Conservation (phyloP, 1,140 invertebrate species). For the Campoletis sonorensis region DNA sequence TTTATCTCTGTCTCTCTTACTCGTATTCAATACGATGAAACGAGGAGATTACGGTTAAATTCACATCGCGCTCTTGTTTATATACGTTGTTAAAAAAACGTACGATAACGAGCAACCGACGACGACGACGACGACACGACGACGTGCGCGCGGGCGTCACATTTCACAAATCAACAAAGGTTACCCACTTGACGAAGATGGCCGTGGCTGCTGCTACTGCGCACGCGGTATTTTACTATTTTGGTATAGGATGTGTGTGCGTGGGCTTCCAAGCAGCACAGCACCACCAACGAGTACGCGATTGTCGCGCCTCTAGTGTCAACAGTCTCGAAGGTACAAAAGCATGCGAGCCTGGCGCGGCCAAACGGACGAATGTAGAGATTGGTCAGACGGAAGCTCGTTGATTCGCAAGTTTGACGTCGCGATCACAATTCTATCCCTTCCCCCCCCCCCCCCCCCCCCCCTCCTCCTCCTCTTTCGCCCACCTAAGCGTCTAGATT, state of each 20-base stretch:
- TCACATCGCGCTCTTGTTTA: slow-evolving; percentile 26
- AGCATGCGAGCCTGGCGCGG: not conserved
- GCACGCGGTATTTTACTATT: slow-evolving; percentile 48
- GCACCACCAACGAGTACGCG: not conserved
- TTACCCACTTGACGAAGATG: slow-evolving; percentile 76
- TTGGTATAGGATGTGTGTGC: slow-evolving; percentile 42
- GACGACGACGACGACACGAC: slow-evolving; percentile 28
- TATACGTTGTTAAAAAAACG: slow-evolving; percentile 14
- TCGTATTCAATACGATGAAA: slow-evolving; percentile 21
- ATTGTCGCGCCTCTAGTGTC: slow-evolving; percentile 5
- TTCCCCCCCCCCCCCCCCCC: not conserved
- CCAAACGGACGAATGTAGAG: slow-evolving; percentile 3
- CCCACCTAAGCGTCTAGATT: not conserved
- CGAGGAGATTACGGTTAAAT: slow-evolving; percentile 25
- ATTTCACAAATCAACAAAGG: slow-evolving; percentile 77
- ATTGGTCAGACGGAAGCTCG: not conserved
- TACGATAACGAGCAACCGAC: slow-evolving; percentile 15
- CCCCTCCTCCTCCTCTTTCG: not conserved
- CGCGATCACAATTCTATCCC: not conserved
- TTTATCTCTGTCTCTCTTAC: slow-evolving; percentile 20
- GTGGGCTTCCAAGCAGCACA: not conserved
- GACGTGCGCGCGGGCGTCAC: slow-evolving; percentile 67
- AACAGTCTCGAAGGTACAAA: not conserved
- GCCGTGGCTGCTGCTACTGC: slow-evolving; percentile 60
- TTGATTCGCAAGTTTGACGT: slow-evolving; percentile 19